phyloP scores from a whole-genome alignment of 2,888 invertebrate species.

The Cylloceria caligata region DNA sequence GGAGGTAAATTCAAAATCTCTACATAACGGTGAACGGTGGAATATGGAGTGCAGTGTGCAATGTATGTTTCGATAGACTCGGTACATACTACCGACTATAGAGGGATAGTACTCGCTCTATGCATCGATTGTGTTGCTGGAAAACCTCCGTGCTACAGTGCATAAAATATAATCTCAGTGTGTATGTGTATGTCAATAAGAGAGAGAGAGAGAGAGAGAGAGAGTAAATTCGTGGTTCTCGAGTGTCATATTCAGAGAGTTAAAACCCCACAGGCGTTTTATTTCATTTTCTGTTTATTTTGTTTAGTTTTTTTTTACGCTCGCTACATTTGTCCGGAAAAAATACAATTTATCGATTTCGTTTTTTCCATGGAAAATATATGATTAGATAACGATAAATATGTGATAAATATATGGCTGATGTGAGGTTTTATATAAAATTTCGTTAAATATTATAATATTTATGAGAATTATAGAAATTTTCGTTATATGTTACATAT shows the following conservation, averaged over 20 bases:
- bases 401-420: neutral
- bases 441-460: neutral
- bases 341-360: neutral
- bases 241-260: constrained; percentile 11
- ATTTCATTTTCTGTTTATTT: neutral
- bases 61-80: neutral
- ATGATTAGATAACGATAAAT: neutral
- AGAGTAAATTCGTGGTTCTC: constrained; percentile 20
- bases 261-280: neutral
- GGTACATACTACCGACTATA: too few species aligned
- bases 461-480: neutral
- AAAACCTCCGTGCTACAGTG: neutral
- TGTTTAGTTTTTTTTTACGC: neutral
- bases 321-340: neutral
- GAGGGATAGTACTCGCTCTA: too few species aligned
- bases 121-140: constrained; percentile 20
- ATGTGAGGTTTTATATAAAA: neutral
- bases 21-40: constrained; percentile 2
- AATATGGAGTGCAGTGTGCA: neutral
- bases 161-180: constrained; percentile 7
- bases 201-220: too few species aligned
- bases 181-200: neutral
- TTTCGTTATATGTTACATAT: neutral
- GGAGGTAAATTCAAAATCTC: constrained; percentile 9
- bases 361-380: neutral